A percentile compares a stretch with the other conserved stretches of the same genome.
Evolutionary conservation across 1,140 invertebrate genomes (phyloP).

Genomic region (Drosophila ercepeae): DNA sequence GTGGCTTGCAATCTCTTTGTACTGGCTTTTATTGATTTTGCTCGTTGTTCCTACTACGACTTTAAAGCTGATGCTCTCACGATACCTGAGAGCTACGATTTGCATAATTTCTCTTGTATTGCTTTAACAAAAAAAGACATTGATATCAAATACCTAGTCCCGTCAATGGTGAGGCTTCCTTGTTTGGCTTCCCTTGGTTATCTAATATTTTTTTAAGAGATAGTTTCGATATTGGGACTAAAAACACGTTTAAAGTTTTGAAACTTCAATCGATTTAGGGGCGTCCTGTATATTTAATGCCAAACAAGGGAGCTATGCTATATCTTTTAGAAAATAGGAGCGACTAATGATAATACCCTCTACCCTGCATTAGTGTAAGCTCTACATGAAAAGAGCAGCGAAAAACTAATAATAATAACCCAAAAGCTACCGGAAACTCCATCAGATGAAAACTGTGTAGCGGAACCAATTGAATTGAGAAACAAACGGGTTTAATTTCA

Average conservation of each 20-base stretch:
- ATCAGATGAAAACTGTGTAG: conserved; percentile 45
- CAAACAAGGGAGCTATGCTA: too few relatives aligned
- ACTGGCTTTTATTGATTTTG: conserved; percentile 26
- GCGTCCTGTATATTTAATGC: too few relatives aligned
- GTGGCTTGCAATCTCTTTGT: conserved; percentile 29
- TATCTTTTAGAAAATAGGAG: too few relatives aligned
- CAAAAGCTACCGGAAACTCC: conserved; percentile 65
- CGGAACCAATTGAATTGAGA: conserved; percentile 51
- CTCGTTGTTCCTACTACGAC: not conserved
- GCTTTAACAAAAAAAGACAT: conserved; percentile 64
- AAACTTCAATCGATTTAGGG: too few relatives aligned
- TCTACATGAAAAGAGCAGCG: conserved; percentile 8
- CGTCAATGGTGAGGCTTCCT: conserved; percentile 19
- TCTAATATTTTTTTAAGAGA: not conserved
- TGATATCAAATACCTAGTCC: conserved; percentile 72
- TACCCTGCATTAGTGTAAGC: too few relatives aligned
- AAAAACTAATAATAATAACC: conserved; percentile 31
- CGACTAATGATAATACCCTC: too few relatives aligned
- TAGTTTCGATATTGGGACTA: not conserved
- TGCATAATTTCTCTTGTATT: conserved; percentile 50
- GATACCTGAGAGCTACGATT: conserved; percentile 44
- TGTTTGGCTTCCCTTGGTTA: conserved; percentile 58
- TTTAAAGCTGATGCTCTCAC: not conserved
- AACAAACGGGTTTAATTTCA: conserved; percentile 58
- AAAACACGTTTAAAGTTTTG: too few relatives aligned